These are phyloP conservation scores for Protobothrops flavoviridis DNA, from an alignment of 2,113 vertebrate species.

Conservation along the genomic window DNA sequence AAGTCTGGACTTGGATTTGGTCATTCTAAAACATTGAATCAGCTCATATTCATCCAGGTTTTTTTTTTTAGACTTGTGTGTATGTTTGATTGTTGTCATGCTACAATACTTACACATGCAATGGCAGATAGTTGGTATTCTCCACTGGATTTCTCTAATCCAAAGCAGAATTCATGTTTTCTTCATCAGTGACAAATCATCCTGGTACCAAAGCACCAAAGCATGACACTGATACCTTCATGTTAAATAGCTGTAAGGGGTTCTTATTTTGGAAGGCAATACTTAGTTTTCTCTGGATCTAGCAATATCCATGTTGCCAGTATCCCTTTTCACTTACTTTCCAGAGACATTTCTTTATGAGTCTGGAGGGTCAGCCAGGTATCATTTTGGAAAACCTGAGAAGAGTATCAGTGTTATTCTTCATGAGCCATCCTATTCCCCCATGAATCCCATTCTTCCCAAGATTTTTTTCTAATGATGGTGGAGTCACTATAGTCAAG, in stretches of 20 bases:
- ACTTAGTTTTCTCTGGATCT: neutral
- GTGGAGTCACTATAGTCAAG: neutral
- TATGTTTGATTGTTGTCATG: neutral
- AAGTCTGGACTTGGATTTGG: neutral
- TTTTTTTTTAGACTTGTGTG: neutral
- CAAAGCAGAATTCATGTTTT: neutral
- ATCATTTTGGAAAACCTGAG: neutral
- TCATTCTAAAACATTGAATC: neutral
- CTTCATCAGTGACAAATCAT: neutral
- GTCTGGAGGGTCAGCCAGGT: neutral
- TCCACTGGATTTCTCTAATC: neutral
- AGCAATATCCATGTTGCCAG: neutral
- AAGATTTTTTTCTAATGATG: neutral
- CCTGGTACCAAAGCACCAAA: neutral
- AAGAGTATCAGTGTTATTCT: neutral
- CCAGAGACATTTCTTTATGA: neutral
- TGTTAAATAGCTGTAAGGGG: neutral
- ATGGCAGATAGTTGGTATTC: neutral
- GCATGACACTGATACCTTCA: neutral
- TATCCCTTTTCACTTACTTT: neutral
- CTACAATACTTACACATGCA: neutral
- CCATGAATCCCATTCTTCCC: neutral
- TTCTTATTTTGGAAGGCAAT: neutral
- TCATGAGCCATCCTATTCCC: neutral
- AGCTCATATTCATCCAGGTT: neutral